phyloP scores from a whole-genome alignment of 2,113 vertebrate genomes.

The Psettodes erumei region DNA sequence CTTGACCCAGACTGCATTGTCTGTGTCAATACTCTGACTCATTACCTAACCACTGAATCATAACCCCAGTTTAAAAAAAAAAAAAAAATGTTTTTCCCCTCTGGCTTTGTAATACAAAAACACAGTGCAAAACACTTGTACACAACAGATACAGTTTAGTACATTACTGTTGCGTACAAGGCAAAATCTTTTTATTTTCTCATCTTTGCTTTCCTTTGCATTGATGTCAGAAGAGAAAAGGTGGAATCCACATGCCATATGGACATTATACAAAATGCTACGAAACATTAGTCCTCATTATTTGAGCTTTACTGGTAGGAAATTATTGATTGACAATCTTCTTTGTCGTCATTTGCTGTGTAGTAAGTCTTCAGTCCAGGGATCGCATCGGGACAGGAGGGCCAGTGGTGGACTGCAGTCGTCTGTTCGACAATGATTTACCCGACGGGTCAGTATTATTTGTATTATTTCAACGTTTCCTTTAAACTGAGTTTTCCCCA shows the following conservation, averaged over 20 bases:
- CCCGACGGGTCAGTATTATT: conserved; percentile 91
- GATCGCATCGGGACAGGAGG: conserved; percentile 95
- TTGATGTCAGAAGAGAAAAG: neutral
- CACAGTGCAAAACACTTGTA: too few species aligned
- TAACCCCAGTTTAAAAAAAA: too few species aligned
- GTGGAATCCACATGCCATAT: neutral
- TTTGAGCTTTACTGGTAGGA: neutral
- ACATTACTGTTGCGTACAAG: neutral
- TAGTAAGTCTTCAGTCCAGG: conserved; percentile 96
- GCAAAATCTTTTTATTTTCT: neutral
- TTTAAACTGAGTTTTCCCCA: neutral
- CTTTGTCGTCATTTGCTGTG: conserved; percentile 28
- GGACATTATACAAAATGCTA: neutral
- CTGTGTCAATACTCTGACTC: neutral
- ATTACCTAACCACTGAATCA: conserved; percentile 3
- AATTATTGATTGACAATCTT: conserved; percentile 7
- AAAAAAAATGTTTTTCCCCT: neutral
- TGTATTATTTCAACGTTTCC: too few species aligned
- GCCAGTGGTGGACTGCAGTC: conserved; percentile 96
- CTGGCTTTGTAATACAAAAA: neutral
- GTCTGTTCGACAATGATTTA: conserved; percentile 95
- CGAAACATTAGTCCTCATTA: neutral
- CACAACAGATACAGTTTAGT: neutral
- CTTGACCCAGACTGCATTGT: neutral
- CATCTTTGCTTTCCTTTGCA: neutral